Evolutionary conservation across 2,113 vertebrate genomes (phyloP).

Genomic region (Notothenia coriiceps): DNA sequence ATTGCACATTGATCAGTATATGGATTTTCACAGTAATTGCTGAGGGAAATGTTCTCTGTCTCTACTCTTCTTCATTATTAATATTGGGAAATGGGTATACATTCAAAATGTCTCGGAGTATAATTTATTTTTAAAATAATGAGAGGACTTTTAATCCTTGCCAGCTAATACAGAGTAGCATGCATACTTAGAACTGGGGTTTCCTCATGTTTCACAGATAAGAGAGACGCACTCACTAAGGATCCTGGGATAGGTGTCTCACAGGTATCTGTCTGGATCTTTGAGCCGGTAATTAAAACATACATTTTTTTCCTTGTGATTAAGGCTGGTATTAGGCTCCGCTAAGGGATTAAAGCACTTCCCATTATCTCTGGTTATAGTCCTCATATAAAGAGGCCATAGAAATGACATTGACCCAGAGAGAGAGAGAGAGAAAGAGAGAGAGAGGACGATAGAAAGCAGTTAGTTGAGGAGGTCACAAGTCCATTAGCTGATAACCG

Average conservation of each 20-base stretch:
- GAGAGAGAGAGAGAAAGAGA: conserved; percentile 33
- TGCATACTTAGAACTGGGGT: conserved; percentile 29
- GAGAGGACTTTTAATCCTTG: conserved; percentile 63
- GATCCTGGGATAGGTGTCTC: conserved; percentile 53
- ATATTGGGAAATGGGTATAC: conserved; percentile 83
- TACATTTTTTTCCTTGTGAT: conserved; percentile 79
- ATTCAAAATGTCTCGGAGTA: conserved; percentile 72
- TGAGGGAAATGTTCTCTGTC: conserved; percentile 81
- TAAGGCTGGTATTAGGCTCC: conserved; percentile 78
- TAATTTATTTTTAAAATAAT: conserved; percentile 72
- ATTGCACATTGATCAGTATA: conserved; percentile 87
- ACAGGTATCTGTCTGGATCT: conserved; percentile 74
- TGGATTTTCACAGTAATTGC: conserved; percentile 86
- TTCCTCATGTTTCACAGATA: conserved; percentile 64
- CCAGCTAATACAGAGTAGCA: conserved; percentile 32
- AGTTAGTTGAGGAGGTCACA: conserved; percentile 64
- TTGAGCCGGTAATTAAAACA: conserved; percentile 83
- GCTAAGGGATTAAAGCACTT: conserved; percentile 80
- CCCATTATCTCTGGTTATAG: conserved; percentile 81
- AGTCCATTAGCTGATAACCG: conserved; percentile 55
- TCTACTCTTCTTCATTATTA: conserved; percentile 84
- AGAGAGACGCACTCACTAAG: conserved; percentile 47
- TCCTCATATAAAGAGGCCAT: conserved; percentile 67
- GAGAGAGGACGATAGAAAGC: conserved; percentile 57
- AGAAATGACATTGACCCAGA: conserved; percentile 73